These are phyloP conservation scores for Tridacna crocea DNA, from an alignment of 2,888 invertebrate genomes.

Conservation along the genomic window DNA sequence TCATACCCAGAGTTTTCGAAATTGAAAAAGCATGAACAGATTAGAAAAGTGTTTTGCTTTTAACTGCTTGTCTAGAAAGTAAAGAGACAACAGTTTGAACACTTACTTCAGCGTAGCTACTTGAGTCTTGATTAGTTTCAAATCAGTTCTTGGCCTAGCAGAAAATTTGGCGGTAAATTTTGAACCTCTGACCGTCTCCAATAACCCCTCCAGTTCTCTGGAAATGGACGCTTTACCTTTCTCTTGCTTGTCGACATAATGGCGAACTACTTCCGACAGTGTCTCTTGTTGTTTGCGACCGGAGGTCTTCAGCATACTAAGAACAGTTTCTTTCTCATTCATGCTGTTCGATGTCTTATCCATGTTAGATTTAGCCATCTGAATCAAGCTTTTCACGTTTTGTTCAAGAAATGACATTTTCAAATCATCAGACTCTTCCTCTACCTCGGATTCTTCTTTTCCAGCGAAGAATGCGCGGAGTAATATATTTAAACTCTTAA, in stretches of 20 bases:
- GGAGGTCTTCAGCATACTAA: constrained; percentile 58
- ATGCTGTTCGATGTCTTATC: constrained; percentile 47
- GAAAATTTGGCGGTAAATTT: constrained; percentile 39
- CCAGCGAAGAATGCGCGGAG: constrained; percentile 62
- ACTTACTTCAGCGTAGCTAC: constrained; percentile 65
- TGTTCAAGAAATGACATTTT: constrained; percentile 65
- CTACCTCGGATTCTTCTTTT: constrained; percentile 33
- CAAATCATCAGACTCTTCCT: constrained; percentile 57
- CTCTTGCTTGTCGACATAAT: constrained; percentile 69
- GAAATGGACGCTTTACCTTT: constrained; percentile 61
- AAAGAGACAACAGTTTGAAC: not conserved
- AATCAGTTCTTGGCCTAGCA: constrained; percentile 44
- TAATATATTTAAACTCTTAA: constrained; percentile 60
- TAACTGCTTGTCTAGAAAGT: too few relatives aligned
- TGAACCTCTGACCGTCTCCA: constrained; percentile 50
- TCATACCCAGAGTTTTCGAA: too few relatives aligned
- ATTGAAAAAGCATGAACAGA: too few relatives aligned
- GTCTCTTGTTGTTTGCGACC: constrained; percentile 52
- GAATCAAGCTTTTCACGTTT: constrained; percentile 61
- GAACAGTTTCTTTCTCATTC: constrained; percentile 59
- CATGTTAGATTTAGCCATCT: constrained; percentile 55
- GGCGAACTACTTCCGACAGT: constrained; percentile 63
- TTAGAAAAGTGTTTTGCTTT: too few relatives aligned
- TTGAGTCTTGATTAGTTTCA: constrained; percentile 62
- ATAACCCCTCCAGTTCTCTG: constrained; percentile 65